These are phyloP conservation scores for Synanthedon tipuliformis DNA, from an alignment of 2,888 invertebrate species.

Conservation along the genomic window DNA sequence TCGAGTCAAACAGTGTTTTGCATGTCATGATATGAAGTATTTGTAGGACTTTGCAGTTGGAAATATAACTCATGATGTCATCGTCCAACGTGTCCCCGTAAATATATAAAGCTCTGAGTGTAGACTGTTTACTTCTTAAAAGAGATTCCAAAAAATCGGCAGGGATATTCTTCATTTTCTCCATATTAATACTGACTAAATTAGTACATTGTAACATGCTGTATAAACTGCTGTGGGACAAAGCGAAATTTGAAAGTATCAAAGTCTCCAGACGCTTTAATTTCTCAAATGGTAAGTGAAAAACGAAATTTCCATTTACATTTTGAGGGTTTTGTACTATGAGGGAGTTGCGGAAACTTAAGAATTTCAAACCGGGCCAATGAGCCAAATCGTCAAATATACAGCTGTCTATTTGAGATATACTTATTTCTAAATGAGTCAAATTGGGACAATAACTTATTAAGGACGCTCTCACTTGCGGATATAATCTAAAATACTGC, in stretches of 20 bases:
- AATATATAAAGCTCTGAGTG: slow-evolving; percentile 53
- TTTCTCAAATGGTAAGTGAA: slow-evolving; percentile 62
- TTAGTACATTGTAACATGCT: slow-evolving; percentile 59
- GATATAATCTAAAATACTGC: slow-evolving; percentile 68
- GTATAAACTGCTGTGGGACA: slow-evolving; percentile 57
- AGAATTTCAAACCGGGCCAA: slow-evolving; percentile 63
- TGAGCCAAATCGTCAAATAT: slow-evolving; percentile 62
- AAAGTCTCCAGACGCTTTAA: slow-evolving; percentile 54
- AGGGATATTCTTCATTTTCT: slow-evolving; percentile 68
- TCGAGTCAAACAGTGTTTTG: slow-evolving; percentile 65
- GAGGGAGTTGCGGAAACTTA: slow-evolving; percentile 64
- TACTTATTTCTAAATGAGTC: slow-evolving; percentile 67
- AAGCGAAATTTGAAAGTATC: slow-evolving; percentile 61
- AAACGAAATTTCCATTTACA: slow-evolving; percentile 60
- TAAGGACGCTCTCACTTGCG: slow-evolving; percentile 59
- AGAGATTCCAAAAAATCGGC: slow-evolving; percentile 60
- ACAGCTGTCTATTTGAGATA: slow-evolving; percentile 66
- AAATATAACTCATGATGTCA: slow-evolving; percentile 55
- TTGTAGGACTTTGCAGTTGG: slow-evolving; percentile 50
- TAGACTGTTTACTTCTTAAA: slow-evolving; percentile 47
- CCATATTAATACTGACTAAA: slow-evolving; percentile 64
- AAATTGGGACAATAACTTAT: slow-evolving; percentile 64
- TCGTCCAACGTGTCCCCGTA: slow-evolving; percentile 66
- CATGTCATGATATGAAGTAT: slow-evolving; percentile 65
- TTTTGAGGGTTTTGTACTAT: slow-evolving; percentile 59